A percentile compares a stretch with the other conserved stretches of the same genome.
Conservation (phyloP, 1,140 invertebrate genomes). For the Apocrypta bakeri region DNA sequence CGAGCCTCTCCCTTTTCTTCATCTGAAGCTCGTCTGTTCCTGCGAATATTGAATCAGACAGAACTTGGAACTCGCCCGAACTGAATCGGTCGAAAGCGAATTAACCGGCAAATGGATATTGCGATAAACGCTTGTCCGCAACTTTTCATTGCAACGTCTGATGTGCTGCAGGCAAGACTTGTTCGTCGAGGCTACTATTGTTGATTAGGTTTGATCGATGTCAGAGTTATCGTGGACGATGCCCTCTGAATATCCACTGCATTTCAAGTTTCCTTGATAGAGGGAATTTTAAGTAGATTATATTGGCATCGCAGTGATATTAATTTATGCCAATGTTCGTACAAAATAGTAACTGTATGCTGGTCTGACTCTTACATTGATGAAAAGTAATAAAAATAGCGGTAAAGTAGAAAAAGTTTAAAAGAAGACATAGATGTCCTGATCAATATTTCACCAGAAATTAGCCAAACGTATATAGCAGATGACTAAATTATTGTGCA, state of each 20-base stretch:
- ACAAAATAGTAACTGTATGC: no score
- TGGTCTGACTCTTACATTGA: no score
- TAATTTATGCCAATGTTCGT: no score
- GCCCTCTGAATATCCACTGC: neutral
- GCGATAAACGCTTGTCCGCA: conserved; percentile 27
- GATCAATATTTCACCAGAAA: no score
- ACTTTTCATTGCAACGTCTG: neutral
- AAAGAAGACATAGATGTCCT: no score
- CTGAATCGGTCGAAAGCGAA: neutral
- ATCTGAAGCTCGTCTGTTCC: neutral
- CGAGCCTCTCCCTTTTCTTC: neutral
- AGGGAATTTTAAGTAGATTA: no score
- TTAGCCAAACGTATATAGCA: no score
- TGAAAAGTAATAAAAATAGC: no score
- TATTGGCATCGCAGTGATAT: no score
- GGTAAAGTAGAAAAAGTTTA: no score
- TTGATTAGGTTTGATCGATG: conserved; percentile 27
- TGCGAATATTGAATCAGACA: neutral
- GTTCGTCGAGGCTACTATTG: conserved; percentile 5
- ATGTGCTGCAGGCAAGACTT: neutral
- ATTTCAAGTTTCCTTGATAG: no score
- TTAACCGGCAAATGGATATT: conserved; percentile 35
- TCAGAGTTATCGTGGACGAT: neutral
- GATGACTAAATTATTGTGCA: no score
- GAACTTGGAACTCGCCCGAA: neutral